These are phyloP conservation scores for Euwallacea similis DNA, from an alignment of 1,140 invertebrate species.

Conservation along the genomic window DNA sequence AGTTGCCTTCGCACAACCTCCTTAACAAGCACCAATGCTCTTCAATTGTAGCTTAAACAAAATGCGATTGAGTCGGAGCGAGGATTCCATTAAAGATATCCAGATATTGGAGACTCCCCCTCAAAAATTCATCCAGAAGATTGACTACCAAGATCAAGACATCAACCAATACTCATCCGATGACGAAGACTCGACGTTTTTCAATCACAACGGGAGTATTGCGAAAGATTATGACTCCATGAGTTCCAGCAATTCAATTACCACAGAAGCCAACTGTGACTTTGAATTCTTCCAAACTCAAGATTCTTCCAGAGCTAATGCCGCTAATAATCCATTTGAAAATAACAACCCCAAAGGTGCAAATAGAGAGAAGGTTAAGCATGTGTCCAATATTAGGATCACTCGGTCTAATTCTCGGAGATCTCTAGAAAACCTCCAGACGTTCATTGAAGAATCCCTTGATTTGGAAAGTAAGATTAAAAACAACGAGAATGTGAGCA, in stretches of 20 bases:
- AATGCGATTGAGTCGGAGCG: conserved; percentile 48
- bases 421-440: conserved; percentile 50
- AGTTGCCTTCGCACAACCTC: background rate
- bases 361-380: background rate
- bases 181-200: conserved; percentile 56
- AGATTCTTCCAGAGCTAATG: conserved; percentile 34
- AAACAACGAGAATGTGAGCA: background rate
- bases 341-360: conserved; percentile 5
- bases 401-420: conserved; percentile 49
- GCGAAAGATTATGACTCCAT: conserved; percentile 57
- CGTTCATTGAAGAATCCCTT: conserved; percentile 41
- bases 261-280: conserved; percentile 67
- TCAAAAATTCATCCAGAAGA: conserved; percentile 15
- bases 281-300: conserved; percentile 63
- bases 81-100: conserved; percentile 47
- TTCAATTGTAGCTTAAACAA: conserved; percentile 42
- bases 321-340: conserved; percentile 31
- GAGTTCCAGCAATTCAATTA: conserved; percentile 62
- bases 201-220: conserved; percentile 53
- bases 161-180: conserved; percentile 42
- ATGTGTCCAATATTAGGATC: conserved; percentile 41
- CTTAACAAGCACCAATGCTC: conserved; percentile 30
- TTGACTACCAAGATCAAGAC: conserved; percentile 9
- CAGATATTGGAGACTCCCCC: conserved; percentile 33
- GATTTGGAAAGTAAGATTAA: background rate